Base-by-base conservation (phyloP, 2,888 invertebrate genomes). In the Parascotia fuliginaria region DNA sequence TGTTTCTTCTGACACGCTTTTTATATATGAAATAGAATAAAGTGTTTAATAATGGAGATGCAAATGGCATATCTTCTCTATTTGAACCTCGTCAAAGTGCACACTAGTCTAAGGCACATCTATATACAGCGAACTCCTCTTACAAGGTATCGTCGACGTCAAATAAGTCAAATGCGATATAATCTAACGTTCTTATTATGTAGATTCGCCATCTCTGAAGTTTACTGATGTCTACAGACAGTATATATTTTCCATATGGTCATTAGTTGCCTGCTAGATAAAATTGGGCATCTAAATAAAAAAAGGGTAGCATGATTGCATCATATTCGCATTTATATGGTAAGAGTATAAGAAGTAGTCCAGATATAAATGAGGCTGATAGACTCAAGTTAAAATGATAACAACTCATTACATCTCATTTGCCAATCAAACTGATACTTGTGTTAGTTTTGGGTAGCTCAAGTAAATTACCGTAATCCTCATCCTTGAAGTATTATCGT, bases 1-100 rank as follows among this genome's bases (percentile, higher is more conserved):
- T 76, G 77, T 82, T 86, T 82, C 80, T 77, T 84, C 78, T n/a
- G n/a, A n/a, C 76, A 75, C 75, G 76, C 68, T 81, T 70, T 77
- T 84, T 75, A 76, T 71, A 75, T 70, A 70, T 56, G 41, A 68
- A 76, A 77, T 70, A 67, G 61, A 70, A 81, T 66, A 70, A 73
- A 73, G 66, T 73, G 56, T 65, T 72, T 74, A 73, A 50, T 37
- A 67, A 71, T 65, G 60, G 44, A 54, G 60, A 57, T 59, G 59
- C 55, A 64, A 61, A 69, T 59, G 42, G 53, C 51, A 38, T 39
- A 56, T 60, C 67, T 64, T 53, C 65, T 34, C 55, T 53, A 36
- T 47, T 19, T 42, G 54, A 49, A 43, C 64, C 55, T 68, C 41
- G 51, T 54, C 52, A 53, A 53, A 55, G 68, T 64, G 51, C 53